Evolutionary conservation across 2,113 vertebrate genomes (phyloP).

Genomic region (Genyomyrus donnyi): DNA sequence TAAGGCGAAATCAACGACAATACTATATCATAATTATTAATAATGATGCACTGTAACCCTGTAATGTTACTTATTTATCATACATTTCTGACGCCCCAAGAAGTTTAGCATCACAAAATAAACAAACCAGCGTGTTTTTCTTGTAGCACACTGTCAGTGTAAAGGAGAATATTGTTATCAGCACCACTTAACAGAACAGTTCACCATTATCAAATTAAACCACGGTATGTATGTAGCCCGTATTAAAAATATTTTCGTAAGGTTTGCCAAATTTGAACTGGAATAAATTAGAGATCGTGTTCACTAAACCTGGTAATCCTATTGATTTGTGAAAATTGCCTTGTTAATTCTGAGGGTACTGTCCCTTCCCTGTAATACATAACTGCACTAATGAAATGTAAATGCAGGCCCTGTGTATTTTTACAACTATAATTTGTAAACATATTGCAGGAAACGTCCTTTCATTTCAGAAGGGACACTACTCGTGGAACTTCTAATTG

Average conservation of each 20-base stretch:
- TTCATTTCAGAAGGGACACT: background rate
- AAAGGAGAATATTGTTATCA: background rate
- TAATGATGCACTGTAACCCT: background rate
- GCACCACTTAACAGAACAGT: background rate
- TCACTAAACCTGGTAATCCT: background rate
- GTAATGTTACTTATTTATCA: background rate
- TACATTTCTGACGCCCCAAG: background rate
- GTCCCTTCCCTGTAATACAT: background rate
- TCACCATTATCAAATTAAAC: background rate
- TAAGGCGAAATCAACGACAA: background rate
- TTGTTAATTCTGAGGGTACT: background rate
- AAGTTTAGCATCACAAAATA: background rate
- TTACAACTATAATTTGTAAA: constrained; percentile 6
- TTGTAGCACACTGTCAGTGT: background rate
- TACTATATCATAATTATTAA: background rate
- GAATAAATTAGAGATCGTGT: background rate
- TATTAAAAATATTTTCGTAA: background rate
- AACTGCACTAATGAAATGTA: background rate
- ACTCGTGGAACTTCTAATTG: background rate
- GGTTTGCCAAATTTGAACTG: background rate
- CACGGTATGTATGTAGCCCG: background rate
- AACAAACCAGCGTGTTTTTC: background rate
- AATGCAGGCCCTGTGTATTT: background rate
- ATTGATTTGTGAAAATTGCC: background rate
- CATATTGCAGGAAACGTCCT: background rate